Percentiles rank a stretch among this genome's conserved stretches.
Conservation (phyloP, 2,113 vertebrate species). For the Pionites leucogaster region DNA sequence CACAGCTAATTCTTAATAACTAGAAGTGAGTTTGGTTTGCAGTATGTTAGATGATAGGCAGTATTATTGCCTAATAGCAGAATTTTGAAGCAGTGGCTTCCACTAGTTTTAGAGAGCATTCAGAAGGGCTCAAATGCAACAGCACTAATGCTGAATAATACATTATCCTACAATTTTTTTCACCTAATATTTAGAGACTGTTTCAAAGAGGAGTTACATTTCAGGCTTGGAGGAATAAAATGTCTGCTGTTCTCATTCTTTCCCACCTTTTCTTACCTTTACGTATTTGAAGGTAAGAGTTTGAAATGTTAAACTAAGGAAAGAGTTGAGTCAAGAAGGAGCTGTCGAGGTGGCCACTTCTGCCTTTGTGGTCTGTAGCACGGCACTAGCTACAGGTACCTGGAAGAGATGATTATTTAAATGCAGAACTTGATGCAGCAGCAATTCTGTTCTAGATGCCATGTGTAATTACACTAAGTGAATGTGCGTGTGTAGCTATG, state of each 20-base stretch:
- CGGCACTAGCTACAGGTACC: neutral
- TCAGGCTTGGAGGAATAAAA: neutral
- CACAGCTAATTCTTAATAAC: neutral
- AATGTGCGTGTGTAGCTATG: neutral
- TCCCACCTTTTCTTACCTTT: neutral
- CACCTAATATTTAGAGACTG: neutral
- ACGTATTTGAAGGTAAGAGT: neutral
- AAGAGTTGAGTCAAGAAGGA: neutral
- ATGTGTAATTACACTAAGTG: neutral
- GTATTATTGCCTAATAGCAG: neutral
- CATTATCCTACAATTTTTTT: neutral
- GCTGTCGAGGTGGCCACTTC: neutral
- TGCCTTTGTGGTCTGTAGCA: rapidly evolving
- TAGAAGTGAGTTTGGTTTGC: neutral
- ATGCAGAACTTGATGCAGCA: rapidly evolving
- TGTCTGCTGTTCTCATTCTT: neutral
- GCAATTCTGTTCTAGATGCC: neutral
- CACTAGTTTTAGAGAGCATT: neutral
- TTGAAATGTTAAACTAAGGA: neutral
- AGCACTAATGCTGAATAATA: neutral
- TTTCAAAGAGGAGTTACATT: neutral
- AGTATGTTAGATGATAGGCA: neutral
- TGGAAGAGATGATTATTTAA: neutral
- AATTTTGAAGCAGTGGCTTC: neutral
- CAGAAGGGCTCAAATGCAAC: neutral